These are phyloP conservation scores for Drosophila saltans DNA, from an alignment of 1,140 invertebrate species.

Conservation along the genomic window DNA sequence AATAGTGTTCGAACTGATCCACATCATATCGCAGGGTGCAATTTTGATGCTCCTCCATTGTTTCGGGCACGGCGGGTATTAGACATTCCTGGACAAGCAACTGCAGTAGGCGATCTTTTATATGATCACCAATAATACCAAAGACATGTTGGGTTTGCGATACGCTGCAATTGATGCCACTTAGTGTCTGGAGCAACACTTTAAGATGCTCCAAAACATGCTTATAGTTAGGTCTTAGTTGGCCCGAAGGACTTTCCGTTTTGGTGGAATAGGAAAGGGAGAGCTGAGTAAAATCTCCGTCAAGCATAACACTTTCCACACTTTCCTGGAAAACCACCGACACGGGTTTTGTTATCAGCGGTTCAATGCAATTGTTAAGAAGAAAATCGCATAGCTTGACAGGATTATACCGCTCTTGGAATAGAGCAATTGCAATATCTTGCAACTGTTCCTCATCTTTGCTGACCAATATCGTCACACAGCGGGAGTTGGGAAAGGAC, in stretches of 20 bases:
- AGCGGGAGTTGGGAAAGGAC: conserved; percentile 71
- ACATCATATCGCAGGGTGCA: conserved; percentile 87
- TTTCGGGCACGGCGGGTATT: conserved; percentile 89
- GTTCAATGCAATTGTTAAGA: conserved; percentile 75
- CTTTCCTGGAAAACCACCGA: conserved; percentile 63
- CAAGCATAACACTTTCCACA: not conserved
- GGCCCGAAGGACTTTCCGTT: conserved; percentile 21
- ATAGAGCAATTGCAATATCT: conserved; percentile 72
- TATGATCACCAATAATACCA: conserved; percentile 85
- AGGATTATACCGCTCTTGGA: conserved; percentile 75
- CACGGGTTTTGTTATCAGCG: conserved; percentile 72
- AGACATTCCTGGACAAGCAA: conserved; percentile 90
- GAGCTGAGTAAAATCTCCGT: conserved; percentile 38
- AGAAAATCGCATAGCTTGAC: conserved; percentile 68
- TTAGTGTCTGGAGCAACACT: conserved; percentile 86
- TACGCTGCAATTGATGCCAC: conserved; percentile 85
- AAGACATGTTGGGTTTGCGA: conserved; percentile 85
- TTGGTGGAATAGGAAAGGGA: conserved; percentile 74
- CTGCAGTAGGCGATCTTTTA: conserved; percentile 87
- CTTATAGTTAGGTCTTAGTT: conserved; percentile 83
- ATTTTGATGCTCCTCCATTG: conserved; percentile 87
- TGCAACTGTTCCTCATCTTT: conserved; percentile 68
- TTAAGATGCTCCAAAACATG: conserved; percentile 86
- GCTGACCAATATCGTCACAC: conserved; percentile 69
- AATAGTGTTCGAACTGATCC: conserved; percentile 87